These are phyloP conservation scores for Meta bourneti DNA, from an alignment of 2,888 invertebrate species.

Conservation along the genomic window DNA sequence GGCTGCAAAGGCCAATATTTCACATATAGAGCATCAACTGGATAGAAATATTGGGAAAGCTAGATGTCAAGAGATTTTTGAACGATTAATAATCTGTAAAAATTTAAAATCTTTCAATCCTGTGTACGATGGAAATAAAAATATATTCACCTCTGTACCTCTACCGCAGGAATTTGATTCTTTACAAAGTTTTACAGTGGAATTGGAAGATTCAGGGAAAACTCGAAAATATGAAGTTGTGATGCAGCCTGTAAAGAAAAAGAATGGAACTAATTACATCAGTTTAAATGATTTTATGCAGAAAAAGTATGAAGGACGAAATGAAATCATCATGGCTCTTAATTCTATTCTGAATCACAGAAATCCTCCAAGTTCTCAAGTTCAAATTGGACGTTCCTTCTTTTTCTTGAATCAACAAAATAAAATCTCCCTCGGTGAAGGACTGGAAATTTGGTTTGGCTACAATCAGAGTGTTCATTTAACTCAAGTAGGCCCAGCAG, in stretches of 20 bases:
- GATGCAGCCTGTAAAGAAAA: slow-evolving; percentile 64
- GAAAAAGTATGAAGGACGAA: slow-evolving; percentile 21
- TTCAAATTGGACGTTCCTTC: slow-evolving; percentile 66
- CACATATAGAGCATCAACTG: slow-evolving; percentile 45
- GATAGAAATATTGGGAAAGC: slow-evolving; percentile 77
- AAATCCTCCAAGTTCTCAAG: slow-evolving; percentile 17
- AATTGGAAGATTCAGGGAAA: slow-evolving; percentile 26
- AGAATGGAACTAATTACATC: slow-evolving; percentile 41
- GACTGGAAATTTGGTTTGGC: slow-evolving; percentile 74
- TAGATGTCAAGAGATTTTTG: slow-evolving; percentile 82
- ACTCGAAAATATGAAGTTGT: slow-evolving; percentile 45
- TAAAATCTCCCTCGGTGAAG: slow-evolving; percentile 45
- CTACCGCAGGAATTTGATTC: slow-evolving; percentile 79
- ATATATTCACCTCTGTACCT: slow-evolving; percentile 83
- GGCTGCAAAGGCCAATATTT: neutral
- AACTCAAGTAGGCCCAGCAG: slow-evolving; percentile 45
- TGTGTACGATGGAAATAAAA: slow-evolving; percentile 83
- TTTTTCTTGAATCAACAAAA: slow-evolving; percentile 21
- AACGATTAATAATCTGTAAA: slow-evolving; percentile 81
- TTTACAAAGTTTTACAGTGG: slow-evolving; percentile 16
- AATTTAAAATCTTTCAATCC: slow-evolving; percentile 80
- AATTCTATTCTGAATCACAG: slow-evolving; percentile 64
- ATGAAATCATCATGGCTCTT: slow-evolving; percentile 54
- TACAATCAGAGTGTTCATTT: slow-evolving; percentile 66
- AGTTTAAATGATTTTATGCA: slow-evolving; percentile 34